These are phyloP conservation scores for Brotula barbata DNA, from an alignment of 2,797 vertebrate species.

Conservation along the genomic window DNA sequence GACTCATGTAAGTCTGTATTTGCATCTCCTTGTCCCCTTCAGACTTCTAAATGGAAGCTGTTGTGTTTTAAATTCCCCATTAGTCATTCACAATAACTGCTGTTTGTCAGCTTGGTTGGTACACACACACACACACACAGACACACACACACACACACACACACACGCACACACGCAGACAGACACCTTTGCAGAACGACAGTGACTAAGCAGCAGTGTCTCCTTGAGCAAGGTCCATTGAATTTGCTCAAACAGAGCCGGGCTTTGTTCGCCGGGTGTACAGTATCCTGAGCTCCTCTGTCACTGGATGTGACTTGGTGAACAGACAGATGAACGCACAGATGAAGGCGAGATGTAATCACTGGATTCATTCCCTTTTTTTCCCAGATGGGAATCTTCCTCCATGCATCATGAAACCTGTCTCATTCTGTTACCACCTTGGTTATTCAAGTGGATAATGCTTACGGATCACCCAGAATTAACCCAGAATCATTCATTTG, in stretches of 20 bases:
- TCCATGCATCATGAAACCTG: conserved; percentile 51
- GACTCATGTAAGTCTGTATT: conserved; percentile 42
- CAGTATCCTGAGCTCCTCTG: conserved; percentile 35
- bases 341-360: conserved; percentile 48
- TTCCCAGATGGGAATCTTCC: conserved; percentile 48
- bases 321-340: conserved; percentile 40
- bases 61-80: conserved; percentile 28
- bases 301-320: conserved; percentile 48
- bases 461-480: conserved; percentile 17
- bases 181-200: conserved; percentile 33
- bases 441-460: conserved; percentile 30
- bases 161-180: conserved; percentile 1
- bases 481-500: conserved; percentile 16
- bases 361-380: conserved; percentile 37
- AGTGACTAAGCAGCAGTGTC: conserved; percentile 63
- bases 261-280: conserved; percentile 54
- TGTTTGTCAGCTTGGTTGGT: conserved; percentile 20
- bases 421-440: conserved; percentile 37
- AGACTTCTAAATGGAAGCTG: conserved; percentile 30
- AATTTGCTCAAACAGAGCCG: conserved; percentile 48
- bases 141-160: conserved; percentile 12
- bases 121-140: conserved; percentile 23
- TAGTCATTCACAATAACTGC: conserved; percentile 43
- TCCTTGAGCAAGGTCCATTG: conserved; percentile 55
- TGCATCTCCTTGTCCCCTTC: not conserved